Conservation (phyloP, 2,888 invertebrate species). For the Tridacna crocea region DNA sequence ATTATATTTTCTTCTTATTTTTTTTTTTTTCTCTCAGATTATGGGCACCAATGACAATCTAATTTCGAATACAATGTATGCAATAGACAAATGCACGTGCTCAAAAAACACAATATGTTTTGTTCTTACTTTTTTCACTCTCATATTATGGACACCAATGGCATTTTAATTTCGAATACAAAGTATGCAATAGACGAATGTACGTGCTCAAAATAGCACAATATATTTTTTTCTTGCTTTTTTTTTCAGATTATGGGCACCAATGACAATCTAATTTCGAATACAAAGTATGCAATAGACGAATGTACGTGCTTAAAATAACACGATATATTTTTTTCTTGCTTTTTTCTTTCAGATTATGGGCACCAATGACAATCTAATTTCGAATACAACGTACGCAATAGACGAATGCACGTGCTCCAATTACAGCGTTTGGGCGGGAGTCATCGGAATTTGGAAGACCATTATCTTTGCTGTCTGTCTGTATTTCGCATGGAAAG, state of each 20-base stretch:
- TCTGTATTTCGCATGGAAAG: conserved; percentile 76
- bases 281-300: conserved; percentile 36
- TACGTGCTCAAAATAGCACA: conserved; percentile 55
- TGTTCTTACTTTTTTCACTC: background rate
- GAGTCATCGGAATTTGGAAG: conserved; percentile 71
- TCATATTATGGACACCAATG: background rate
- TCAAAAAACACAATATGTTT: conserved; percentile 31
- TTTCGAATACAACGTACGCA: background rate
- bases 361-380: background rate
- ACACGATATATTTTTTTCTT: conserved; percentile 23
- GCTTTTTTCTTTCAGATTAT: conserved; percentile 3
- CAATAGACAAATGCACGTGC: conserved; percentile 64
- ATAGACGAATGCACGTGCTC: conserved; percentile 65
- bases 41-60: background rate
- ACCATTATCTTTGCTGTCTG: conserved; percentile 65
- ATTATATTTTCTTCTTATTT: background rate
- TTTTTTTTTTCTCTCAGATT: background rate
- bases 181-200: conserved; percentile 59
- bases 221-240: conserved; percentile 4
- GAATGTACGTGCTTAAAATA: conserved; percentile 64
- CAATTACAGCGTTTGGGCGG: conserved; percentile 69
- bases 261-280: background rate
- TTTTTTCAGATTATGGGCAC: conserved; percentile 19
- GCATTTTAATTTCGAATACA: background rate
- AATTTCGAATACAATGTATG: background rate